Evolutionary conservation across 2,888 invertebrate species (phyloP), one percentile per base, ranked within the genome.

Genomic region (Mamestra brassicae): DNA sequence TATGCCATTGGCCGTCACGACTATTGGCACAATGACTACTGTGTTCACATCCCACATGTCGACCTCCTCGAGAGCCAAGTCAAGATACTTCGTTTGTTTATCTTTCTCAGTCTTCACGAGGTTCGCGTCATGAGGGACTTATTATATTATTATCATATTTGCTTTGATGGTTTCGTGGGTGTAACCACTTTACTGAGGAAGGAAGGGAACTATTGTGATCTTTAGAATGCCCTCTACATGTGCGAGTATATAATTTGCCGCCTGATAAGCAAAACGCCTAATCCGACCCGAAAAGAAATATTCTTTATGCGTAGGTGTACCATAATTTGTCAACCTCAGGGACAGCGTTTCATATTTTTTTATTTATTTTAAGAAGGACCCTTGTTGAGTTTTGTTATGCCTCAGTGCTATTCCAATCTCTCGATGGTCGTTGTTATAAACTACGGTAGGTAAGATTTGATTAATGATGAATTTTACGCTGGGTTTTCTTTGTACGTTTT

Each of bases 271-370:
- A 17, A 55, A 70, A 60, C 38, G 10, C 26, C 42, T 78, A 50
- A 67, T 67, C 4, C 11, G 13, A 52, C 52, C 52, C 47, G 60
- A 45, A 71, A 65, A 71, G 26, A 84, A 72, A 57, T 15, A 66
- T 69, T 76, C 68, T 84, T 71, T 57, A 71, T 50, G 52, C 54
- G 42, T 26, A 26, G 42, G n/a, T 62, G 42, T 62, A 61, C 47
- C 63, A 76, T 77, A 70, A 85, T 83, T 83, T 83, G 83, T 83
- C 83, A 83, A 83, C 76, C 74, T 70, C 74, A 62, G 45, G 58
- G 54, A 42, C 76, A 85, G 57, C 52, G 26, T 74, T 69, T 69
- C 61, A 81, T 74, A 45, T 70, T 66, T 84, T 76, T 72, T 76
- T 72, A 61, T 74, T 84, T 82, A 64, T 71, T 76, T 72, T 60